phyloP scores from a whole-genome alignment of 2,113 vertebrate species.

The Spheniscus mendiculus region DNA sequence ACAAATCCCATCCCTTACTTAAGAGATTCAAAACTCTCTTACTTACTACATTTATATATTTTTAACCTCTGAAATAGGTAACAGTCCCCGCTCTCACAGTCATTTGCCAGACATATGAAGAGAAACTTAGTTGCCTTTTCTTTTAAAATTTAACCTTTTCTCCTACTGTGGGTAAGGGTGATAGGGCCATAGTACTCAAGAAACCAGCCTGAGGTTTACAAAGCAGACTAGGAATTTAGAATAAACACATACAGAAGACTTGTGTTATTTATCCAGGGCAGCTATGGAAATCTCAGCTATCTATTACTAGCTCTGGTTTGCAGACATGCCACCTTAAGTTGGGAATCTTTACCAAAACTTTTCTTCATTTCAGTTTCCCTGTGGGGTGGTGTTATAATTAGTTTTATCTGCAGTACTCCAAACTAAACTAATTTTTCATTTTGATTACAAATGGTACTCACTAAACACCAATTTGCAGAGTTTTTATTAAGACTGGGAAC shows the following conservation, averaged over 20 bases:
- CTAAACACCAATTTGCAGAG: background rate
- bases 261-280: background rate
- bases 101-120: background rate
- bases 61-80: background rate
- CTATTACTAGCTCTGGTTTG: background rate
- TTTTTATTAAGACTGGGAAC: background rate
- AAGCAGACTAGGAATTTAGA: background rate
- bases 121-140: background rate
- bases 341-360: background rate
- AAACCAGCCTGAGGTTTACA: background rate
- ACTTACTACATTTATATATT: background rate
- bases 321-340: background rate
- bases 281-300: background rate
- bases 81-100: background rate
- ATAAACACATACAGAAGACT: background rate
- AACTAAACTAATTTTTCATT: background rate
- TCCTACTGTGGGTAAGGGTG: background rate
- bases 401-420: background rate
- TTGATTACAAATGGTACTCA: background rate
- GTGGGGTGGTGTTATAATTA: background rate
- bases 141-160: background rate
- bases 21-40: background rate
- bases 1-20: background rate
- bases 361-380: background rate
- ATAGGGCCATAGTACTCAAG: too few relatives aligned